Percentiles rank a stretch among this genome's conserved stretches.
These are phyloP conservation scores for Tor tambroides DNA, from an alignment of 2,113 vertebrate species.

Conservation along the genomic window DNA sequence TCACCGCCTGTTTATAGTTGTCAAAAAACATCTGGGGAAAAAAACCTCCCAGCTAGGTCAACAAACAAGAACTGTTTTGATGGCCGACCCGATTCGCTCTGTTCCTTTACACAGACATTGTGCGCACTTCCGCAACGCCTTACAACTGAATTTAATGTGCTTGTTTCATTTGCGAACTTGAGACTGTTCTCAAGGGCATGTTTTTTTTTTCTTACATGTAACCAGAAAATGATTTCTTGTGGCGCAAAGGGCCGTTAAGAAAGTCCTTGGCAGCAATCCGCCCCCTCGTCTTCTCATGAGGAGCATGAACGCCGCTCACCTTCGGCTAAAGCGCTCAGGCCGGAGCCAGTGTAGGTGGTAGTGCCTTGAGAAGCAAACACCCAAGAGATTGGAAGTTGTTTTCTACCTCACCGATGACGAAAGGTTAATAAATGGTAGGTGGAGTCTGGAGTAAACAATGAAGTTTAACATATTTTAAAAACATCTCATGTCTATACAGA, in stretches of 20 bases:
- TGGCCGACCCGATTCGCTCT: neutral
- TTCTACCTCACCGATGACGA: neutral
- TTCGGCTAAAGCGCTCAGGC: neutral
- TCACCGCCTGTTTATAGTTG: neutral
- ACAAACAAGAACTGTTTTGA: slow-evolving; percentile 4
- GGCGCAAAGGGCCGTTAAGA: neutral
- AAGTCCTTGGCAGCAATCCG: neutral
- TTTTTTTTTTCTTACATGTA: neutral
- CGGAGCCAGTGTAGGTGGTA: slow-evolving; percentile 1
- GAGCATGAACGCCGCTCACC: neutral
- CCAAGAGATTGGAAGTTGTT: neutral
- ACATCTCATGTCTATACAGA: neutral
- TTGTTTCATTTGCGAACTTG: neutral
- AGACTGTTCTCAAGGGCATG: neutral
- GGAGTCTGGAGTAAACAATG: neutral
- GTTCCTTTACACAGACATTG: neutral
- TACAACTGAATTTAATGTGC: neutral
- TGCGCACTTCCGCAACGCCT: neutral
- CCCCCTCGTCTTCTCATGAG: neutral
- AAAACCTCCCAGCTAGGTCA: slow-evolving; percentile 23
- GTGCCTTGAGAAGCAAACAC: neutral
- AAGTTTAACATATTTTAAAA: neutral
- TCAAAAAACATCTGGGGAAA: neutral
- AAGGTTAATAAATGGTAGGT: neutral
- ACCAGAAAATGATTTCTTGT: neutral